These are phyloP conservation scores for Pachydiplax longipennis DNA, from an alignment of 2,888 invertebrate species.

Conservation along the genomic window DNA sequence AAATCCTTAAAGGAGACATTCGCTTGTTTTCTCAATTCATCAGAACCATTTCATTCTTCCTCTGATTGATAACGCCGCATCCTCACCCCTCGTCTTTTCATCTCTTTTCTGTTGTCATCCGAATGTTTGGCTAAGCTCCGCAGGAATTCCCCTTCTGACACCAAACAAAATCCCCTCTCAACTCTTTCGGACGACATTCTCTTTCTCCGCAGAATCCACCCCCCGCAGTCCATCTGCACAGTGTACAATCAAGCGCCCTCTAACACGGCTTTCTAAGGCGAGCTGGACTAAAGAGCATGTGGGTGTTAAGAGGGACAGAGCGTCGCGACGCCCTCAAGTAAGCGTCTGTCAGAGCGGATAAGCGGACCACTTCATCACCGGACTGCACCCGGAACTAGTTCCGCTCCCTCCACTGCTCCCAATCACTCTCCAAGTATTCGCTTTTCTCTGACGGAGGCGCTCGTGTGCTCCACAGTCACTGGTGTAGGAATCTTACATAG, in stretches of 20 bases:
- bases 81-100: not conserved
- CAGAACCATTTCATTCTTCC: not conserved
- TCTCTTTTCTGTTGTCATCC: not conserved
- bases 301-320: not conserved
- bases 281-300: not conserved
- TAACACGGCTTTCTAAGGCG: not conserved
- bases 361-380: constrained; percentile 46
- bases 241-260: not conserved
- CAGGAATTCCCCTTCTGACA: not conserved
- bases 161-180: not conserved
- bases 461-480: no score
- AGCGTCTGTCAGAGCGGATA: constrained; percentile 45
- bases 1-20: not conserved
- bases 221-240: not conserved
- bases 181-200: not conserved
- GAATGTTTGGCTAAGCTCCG: not conserved
- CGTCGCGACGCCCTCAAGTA: constrained; percentile 37
- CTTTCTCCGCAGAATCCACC: not conserved
- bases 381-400: not conserved
- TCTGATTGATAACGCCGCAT: not conserved
- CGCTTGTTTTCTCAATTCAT: not conserved
- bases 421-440: constrained; percentile 67
- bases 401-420: constrained; percentile 50
- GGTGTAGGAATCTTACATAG: no score
- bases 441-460: no score